Evolutionary conservation across 1,140 invertebrate species (phyloP).

Genomic region (Chironomus tepperi): DNA sequence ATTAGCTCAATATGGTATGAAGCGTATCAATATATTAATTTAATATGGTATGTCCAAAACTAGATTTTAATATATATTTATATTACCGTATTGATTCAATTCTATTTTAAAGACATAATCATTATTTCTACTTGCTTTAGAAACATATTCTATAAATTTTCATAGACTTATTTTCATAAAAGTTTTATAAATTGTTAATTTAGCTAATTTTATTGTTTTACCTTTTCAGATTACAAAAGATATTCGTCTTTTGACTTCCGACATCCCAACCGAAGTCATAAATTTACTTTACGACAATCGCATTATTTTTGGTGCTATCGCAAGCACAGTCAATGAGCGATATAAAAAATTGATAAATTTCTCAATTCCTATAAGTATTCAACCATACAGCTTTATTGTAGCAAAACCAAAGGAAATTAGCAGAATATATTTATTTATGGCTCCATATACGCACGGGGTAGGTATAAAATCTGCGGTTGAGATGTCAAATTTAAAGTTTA

Average conservation of each 20-base stretch:
- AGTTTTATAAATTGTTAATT: no score
- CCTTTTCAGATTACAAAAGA: not conserved
- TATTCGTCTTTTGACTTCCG: not conserved
- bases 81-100: no score
- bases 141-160: not conserved
- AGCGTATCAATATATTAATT: no score
- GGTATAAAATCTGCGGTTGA: no score
- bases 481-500: no score
- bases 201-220: not conserved
- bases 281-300: constrained; percentile 37
- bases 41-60: no score
- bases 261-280: not conserved
- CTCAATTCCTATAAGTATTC: constrained; percentile 64
- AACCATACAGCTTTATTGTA: constrained; percentile 69
- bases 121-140: no score
- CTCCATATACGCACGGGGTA: constrained; percentile 72
- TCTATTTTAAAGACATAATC: no score
- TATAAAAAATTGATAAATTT: constrained; percentile 62
- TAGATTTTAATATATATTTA: no score
- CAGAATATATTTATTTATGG: constrained; percentile 70
- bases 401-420: constrained; percentile 65
- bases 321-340: constrained; percentile 56
- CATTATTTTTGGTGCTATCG: constrained; percentile 63
- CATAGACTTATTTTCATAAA: not conserved
- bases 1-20: no score